phyloP scores from a whole-genome alignment of 1,140 invertebrate species.

The Zaprionus kolodkinae region DNA sequence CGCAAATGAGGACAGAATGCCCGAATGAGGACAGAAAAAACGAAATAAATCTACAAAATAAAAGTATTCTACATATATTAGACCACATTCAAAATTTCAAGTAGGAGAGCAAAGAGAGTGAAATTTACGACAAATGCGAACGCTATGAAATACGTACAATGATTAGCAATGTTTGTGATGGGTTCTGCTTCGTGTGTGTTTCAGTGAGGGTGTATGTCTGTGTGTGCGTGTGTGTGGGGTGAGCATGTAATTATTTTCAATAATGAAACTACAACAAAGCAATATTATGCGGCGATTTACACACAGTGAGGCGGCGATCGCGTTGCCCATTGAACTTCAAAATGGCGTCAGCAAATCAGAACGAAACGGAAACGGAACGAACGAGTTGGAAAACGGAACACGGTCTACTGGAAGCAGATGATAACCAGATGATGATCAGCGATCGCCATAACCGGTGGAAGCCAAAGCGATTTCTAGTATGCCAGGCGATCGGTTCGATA shows the following conservation, averaged over 20 bases:
- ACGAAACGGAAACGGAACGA: constrained; percentile 13
- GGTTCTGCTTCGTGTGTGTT: constrained; percentile 4
- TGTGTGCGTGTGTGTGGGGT: constrained; percentile 5
- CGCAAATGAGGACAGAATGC: neutral
- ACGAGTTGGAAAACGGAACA: constrained; percentile 24
- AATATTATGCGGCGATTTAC: constrained; percentile 50
- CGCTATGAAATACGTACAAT: no score
- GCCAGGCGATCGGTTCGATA: neutral
- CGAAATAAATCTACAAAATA: no score
- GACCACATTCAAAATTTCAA: neutral
- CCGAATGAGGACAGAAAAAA: no score
- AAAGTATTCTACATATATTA: no score
- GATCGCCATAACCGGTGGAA: constrained; percentile 10
- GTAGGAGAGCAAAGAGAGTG: neutral
- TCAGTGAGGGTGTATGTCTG: neutral
- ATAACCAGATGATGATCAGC: constrained; percentile 47
- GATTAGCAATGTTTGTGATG: constrained; percentile 29
- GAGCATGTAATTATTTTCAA: constrained; percentile 66
- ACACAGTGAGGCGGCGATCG: constrained; percentile 20
- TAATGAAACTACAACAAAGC: constrained; percentile 80
- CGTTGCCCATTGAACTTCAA: constrained; percentile 9
- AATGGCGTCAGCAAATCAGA: constrained; percentile 10
- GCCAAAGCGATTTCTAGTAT: constrained; percentile 44
- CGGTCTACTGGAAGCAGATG: constrained; percentile 44
- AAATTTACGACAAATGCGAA: neutral